These are phyloP conservation scores for Aricia agestis DNA, from an alignment of 1,140 invertebrate genomes.

Conservation along the genomic window DNA sequence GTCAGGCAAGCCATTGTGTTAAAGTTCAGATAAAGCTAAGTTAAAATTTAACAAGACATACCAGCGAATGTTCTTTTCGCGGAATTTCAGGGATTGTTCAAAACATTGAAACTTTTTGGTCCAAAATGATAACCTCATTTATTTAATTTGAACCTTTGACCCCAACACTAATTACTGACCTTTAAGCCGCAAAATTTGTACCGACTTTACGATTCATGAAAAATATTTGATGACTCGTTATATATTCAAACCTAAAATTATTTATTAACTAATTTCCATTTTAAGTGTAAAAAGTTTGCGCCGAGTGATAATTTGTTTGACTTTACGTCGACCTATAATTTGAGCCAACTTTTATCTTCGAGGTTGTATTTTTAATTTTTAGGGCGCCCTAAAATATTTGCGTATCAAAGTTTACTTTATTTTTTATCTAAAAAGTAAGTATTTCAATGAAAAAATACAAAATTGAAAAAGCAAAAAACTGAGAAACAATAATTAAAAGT, in stretches of 20 bases:
- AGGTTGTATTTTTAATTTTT: background rate
- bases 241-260: conserved; percentile 9
- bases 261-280: conserved; percentile 14
- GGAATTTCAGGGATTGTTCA: too few relatives aligned
- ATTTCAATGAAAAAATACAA: too few relatives aligned
- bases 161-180: background rate
- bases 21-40: too few relatives aligned
- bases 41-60: too few relatives aligned
- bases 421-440: too few relatives aligned
- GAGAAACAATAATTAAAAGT: too few relatives aligned
- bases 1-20: too few relatives aligned
- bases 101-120: too few relatives aligned
- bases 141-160: background rate
- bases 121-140: too few relatives aligned
- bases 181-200: background rate
- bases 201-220: conserved; percentile 7
- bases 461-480: too few relatives aligned
- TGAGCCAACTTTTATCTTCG: background rate
- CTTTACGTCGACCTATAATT: conserved; percentile 12
- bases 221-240: background rate
- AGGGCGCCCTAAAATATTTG: background rate
- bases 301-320: conserved; percentile 12
- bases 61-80: too few relatives aligned
- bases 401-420: too few relatives aligned
- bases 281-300: conserved; percentile 4